A percentile compares a stretch with the other conserved stretches of the same genome.
Evolutionary conservation across 2,888 invertebrate species (phyloP).

Genomic region (Merodon equestris): DNA sequence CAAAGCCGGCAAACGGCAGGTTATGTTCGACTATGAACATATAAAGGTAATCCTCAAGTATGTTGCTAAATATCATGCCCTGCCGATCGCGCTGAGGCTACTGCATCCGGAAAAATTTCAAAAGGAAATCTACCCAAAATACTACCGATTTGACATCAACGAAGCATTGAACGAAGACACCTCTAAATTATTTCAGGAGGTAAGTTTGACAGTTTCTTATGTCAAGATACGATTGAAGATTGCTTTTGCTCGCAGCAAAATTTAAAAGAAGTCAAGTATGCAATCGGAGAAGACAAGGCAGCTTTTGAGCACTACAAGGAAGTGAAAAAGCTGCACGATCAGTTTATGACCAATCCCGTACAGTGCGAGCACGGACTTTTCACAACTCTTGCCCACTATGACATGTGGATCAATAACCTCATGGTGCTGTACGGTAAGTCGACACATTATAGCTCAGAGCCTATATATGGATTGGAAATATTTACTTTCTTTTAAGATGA

Average conservation of each 20-base stretch:
- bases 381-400: constrained; percentile 81
- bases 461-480: neutral
- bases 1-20: constrained; percentile 79
- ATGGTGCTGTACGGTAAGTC: constrained; percentile 79
- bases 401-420: constrained; percentile 83
- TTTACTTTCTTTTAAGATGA: constrained; percentile 70
- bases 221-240: too few species aligned
- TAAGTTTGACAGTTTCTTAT: constrained; percentile 19
- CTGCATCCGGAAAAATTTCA: constrained; percentile 79
- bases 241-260: constrained; percentile 53
- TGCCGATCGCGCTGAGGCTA: constrained; percentile 81
- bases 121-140: constrained; percentile 77
- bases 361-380: constrained; percentile 78
- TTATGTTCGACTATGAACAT: constrained; percentile 80
- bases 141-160: constrained; percentile 73
- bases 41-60: constrained; percentile 79
- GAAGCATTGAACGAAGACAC: neutral
- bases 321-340: constrained; percentile 69
- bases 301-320: constrained; percentile 69
- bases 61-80: constrained; percentile 81
- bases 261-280: constrained; percentile 67
- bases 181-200: constrained; percentile 30
- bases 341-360: constrained; percentile 69
- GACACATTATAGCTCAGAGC: neutral
- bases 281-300: constrained; percentile 69